A percentile compares a stretch with the other conserved stretches of the same genome.
Conservation (phyloP, 2,797 vertebrate genomes). For the Synaphobranchus kaupii region DNA sequence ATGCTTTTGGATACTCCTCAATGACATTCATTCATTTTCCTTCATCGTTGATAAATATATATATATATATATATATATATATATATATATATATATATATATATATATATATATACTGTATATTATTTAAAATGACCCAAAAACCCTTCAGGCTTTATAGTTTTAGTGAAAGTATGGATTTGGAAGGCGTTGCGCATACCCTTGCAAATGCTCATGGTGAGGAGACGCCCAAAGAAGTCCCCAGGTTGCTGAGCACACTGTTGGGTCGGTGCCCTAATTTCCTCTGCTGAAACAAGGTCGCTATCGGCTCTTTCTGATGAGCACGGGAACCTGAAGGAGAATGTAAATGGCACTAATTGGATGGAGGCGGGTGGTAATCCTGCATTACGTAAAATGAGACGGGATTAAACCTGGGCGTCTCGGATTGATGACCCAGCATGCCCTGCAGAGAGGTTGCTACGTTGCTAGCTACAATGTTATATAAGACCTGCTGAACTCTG, state of each 20-base stretch:
- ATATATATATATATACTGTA: too few relatives aligned
- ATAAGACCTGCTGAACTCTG: slow-evolving; percentile 25
- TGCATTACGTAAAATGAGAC: slow-evolving; percentile 38
- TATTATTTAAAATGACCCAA: not conserved
- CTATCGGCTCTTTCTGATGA: not conserved
- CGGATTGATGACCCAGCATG: slow-evolving; percentile 31
- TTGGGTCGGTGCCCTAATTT: not conserved
- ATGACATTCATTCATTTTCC: not conserved
- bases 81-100: too few relatives aligned
- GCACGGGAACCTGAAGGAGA: not conserved
- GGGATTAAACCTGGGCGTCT: slow-evolving; percentile 17
- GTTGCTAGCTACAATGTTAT: slow-evolving; percentile 13
- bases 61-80: too few relatives aligned
- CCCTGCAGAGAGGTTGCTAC: not conserved
- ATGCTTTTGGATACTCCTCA: not conserved
- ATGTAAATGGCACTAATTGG: not conserved
- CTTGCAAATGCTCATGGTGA: not conserved
- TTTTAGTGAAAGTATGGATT: not conserved
- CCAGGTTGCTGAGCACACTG: not conserved
- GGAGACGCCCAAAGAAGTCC: not conserved
- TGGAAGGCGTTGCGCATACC: not conserved
- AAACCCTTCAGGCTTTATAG: not conserved
- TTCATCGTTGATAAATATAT: too few relatives aligned
- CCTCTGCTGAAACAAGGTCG: not conserved
- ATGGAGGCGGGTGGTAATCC: slow-evolving; percentile 41